These are phyloP conservation scores for Monomorium pharaonis DNA, from an alignment of 1,140 invertebrate species.

Conservation along the genomic window DNA sequence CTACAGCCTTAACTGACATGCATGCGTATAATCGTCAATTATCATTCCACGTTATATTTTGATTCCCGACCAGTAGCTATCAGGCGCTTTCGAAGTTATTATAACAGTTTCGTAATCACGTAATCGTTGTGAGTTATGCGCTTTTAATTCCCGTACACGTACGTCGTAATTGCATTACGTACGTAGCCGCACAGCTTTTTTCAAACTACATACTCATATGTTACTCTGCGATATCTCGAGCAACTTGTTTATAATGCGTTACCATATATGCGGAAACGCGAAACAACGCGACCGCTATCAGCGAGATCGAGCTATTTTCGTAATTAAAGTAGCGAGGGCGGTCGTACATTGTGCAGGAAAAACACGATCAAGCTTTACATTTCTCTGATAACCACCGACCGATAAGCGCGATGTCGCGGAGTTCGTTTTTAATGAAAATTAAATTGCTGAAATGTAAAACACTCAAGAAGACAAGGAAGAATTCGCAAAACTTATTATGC, in stretches of 20 bases:
- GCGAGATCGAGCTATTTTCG: constrained; percentile 30
- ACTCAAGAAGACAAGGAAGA: background rate
- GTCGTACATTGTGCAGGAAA: constrained; percentile 14
- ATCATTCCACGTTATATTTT: background rate
- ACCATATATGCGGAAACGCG: background rate
- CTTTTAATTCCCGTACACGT: background rate
- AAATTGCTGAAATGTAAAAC: constrained; percentile 21
- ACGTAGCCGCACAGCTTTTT: background rate
- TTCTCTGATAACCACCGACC: constrained; percentile 8
- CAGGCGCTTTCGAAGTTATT: background rate
- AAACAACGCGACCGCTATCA: constrained; percentile 39
- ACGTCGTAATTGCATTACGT: constrained; percentile 25
- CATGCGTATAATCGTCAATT: background rate
- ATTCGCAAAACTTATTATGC: constrained; percentile 11
- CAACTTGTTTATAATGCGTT: constrained; percentile 37
- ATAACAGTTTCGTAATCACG: background rate
- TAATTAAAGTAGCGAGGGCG: constrained; percentile 49
- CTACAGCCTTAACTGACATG: background rate
- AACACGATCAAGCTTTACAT: constrained; percentile 22
- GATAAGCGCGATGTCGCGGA: constrained; percentile 39
- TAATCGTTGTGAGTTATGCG: background rate
- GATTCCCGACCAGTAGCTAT: background rate
- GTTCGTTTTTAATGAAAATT: constrained; percentile 38
- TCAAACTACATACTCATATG: background rate
- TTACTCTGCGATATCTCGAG: background rate